A percentile compares a stretch with the other conserved stretches of the same genome.
phyloP scores from a whole-genome alignment of 1,140 invertebrate genomes.

The Paramacrobiotus metropolitanus region DNA sequence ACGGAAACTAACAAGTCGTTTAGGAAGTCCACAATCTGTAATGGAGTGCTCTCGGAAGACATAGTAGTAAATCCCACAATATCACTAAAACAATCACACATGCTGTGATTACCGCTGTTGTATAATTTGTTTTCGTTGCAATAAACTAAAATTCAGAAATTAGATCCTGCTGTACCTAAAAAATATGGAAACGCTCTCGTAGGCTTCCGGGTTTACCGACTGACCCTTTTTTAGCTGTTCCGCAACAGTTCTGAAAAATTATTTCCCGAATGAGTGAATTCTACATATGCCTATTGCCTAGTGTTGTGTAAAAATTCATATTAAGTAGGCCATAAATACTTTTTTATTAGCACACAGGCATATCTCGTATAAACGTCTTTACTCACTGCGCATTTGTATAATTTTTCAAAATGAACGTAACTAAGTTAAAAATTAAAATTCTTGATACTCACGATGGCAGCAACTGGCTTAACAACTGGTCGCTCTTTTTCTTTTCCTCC shows the following conservation, averaged over 20 bases:
- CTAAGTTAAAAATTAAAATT: too few species aligned
- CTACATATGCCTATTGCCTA: too few species aligned
- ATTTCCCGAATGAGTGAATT: too few species aligned
- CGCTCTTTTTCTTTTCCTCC: slow-evolving; percentile 78
- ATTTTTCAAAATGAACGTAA: too few species aligned
- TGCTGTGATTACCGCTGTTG: slow-evolving; percentile 3
- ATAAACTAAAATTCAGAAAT: too few species aligned
- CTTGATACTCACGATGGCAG: slow-evolving; percentile 43
- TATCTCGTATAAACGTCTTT: too few species aligned
- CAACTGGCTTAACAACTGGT: slow-evolving; percentile 70
- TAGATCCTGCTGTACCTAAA: too few species aligned
- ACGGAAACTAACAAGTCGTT: slow-evolving; percentile 46
- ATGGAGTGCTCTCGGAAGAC: slow-evolving; percentile 58
- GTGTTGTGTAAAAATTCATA: too few species aligned
- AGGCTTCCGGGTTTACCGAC: slow-evolving; percentile 62
- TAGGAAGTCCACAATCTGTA: slow-evolving; percentile 68
- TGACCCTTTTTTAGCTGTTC: slow-evolving; percentile 61
- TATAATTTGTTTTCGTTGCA: too few species aligned
- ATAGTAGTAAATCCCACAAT: slow-evolving; percentile 91
- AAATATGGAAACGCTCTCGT: slow-evolving; percentile 70
- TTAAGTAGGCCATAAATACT: too few species aligned
- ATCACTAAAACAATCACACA: slow-evolving; percentile 31
- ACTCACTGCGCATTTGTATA: too few species aligned
- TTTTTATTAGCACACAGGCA: too few species aligned
- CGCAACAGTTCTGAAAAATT: slow-evolving; percentile 62